Evolutionary conservation across 2,888 invertebrate genomes (phyloP).

Genomic region (Furcula furcula): DNA sequence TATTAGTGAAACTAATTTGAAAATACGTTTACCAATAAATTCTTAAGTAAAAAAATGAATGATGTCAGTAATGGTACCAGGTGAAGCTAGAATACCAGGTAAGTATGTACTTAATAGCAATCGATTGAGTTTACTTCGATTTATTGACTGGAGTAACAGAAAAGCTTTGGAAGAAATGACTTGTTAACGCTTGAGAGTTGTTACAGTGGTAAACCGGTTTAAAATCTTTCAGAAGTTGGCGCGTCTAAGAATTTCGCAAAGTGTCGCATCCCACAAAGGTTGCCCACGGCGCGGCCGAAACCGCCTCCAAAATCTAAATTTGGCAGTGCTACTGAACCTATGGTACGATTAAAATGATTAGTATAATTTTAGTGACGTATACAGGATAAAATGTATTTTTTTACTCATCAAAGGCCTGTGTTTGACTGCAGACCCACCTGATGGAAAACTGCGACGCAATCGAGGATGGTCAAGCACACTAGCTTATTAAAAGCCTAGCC

Average conservation of each 20-base stretch:
- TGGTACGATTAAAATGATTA: too few species aligned
- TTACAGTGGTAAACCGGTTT: not conserved
- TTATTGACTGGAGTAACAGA: too few species aligned
- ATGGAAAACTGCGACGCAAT: too few species aligned
- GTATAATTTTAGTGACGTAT: too few species aligned
- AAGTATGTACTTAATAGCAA: slow-evolving; percentile 4
- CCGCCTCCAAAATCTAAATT: slow-evolving; percentile 26
- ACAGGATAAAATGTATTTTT: too few species aligned
- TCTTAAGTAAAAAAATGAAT: slow-evolving; percentile 21
- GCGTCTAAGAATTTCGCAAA: slow-evolving; percentile 24
- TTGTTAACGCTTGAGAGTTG: not conserved
- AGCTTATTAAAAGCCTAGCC: too few species aligned
- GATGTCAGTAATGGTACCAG: slow-evolving; percentile 35
- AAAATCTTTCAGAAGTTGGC: slow-evolving; percentile 30
- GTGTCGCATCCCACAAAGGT: slow-evolving; percentile 57
- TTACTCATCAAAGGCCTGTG: too few species aligned
- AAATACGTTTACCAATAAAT: slow-evolving; percentile 4
- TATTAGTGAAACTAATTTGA: not conserved
- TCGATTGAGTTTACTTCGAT: too few species aligned
- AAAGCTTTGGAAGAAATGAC: too few species aligned
- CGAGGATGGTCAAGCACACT: too few species aligned
- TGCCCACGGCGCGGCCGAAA: slow-evolving; percentile 29
- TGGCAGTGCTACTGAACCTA: slow-evolving; percentile 22
- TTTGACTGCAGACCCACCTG: too few species aligned
- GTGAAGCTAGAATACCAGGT: slow-evolving; percentile 41